Evolutionary conservation across 1,140 invertebrate genomes (phyloP).

Genomic region (Aphelenchoides avenae): DNA sequence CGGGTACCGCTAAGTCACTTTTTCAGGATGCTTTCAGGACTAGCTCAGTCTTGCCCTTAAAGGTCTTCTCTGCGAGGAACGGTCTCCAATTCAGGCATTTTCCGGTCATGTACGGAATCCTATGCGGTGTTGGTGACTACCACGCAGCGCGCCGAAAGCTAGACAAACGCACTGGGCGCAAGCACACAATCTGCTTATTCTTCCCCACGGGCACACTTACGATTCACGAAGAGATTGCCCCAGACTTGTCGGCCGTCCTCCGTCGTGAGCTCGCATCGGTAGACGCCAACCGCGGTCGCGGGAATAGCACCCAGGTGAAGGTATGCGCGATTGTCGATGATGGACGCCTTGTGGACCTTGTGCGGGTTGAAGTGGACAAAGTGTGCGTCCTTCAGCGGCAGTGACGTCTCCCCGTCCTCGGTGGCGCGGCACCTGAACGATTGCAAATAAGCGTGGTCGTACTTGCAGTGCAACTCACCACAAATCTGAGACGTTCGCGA

Average conservation of each 20-base stretch:
- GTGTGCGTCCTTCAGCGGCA: neutral
- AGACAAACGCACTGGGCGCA: neutral
- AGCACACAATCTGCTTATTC: neutral
- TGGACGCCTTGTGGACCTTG: conserved; percentile 1
- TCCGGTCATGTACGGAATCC: neutral
- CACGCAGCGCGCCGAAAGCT: neutral
- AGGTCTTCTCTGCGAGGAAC: neutral
- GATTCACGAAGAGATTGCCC: conserved; percentile 20
- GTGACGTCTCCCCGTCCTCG: conserved; percentile 1
- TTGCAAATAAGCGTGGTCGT: neutral
- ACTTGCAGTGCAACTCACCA: conserved; percentile 10
- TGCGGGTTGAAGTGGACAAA: conserved; percentile 3
- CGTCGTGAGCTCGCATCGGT: conserved; percentile 18
- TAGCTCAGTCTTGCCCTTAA: neutral
- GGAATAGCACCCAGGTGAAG: conserved; percentile 7
- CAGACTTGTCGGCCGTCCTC: conserved; percentile 14
- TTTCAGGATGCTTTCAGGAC: too few species aligned
- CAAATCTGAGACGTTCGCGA: conserved; percentile 1
- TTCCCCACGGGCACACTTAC: conserved; percentile 7
- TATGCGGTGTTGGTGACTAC: neutral
- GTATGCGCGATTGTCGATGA: conserved; percentile 15
- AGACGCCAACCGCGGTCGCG: conserved; percentile 15
- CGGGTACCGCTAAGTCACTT: too few species aligned
- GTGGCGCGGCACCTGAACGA: conserved; percentile 25
- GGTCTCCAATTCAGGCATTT: neutral